Evolutionary conservation across 2,797 vertebrate species (phyloP).

Genomic region (Bothrops alternatus): DNA sequence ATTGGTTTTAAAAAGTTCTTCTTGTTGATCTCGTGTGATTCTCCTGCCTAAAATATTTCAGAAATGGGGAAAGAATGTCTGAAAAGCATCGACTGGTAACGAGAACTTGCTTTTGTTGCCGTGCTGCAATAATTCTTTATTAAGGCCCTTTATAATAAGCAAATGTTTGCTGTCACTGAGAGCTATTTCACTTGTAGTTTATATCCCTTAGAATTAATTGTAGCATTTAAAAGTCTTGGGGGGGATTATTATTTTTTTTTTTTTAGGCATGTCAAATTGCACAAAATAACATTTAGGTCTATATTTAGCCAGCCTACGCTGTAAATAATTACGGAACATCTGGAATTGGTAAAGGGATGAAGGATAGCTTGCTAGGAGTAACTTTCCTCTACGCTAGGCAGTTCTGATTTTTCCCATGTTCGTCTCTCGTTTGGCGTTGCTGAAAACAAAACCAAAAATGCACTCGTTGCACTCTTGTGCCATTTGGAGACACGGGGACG

Average conservation of each 20-base stretch:
- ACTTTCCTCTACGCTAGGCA: conserved; percentile 61
- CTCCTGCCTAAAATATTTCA: background rate
- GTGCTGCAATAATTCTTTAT: background rate
- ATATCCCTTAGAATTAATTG: conserved; percentile 15
- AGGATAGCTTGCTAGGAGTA: conserved; percentile 24
- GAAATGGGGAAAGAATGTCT: background rate
- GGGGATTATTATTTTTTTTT: conserved; percentile 18
- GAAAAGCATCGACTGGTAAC: background rate
- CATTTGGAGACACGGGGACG: conserved; percentile 32
- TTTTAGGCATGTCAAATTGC: conserved; percentile 15
- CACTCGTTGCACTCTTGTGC: conserved; percentile 57
- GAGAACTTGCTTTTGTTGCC: background rate
- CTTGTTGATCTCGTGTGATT: background rate
- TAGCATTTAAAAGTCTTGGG: background rate
- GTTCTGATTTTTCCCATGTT: conserved; percentile 63
- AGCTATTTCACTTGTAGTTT: conserved; percentile 21
- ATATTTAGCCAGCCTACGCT: conserved; percentile 45
- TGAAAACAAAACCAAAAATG: conserved; percentile 11
- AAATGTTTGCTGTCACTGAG: background rate
- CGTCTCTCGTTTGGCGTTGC: conserved; percentile 67
- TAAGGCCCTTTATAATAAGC: background rate
- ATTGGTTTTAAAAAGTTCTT: conserved; percentile 27
- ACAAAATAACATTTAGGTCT: conserved; percentile 24
- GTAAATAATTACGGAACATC: conserved; percentile 51
- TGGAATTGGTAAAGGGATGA: conserved; percentile 57